Conservation (phyloP, 2,113 vertebrate species). For the Zootoca vivipara region DNA sequence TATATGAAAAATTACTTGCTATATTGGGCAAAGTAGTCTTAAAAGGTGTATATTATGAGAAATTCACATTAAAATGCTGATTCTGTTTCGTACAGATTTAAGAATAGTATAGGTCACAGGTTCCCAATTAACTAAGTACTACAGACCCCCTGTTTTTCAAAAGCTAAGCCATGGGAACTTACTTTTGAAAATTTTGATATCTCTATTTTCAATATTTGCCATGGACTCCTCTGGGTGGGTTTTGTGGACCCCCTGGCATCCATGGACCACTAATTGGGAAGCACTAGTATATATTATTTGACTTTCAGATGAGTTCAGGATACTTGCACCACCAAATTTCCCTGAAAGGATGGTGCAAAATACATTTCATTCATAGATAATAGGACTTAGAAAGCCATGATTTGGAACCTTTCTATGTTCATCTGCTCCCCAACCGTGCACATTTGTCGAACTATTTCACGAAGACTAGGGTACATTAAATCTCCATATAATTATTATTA, state of each 20-base stretch:
- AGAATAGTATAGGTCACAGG: background rate
- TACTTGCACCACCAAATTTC: background rate
- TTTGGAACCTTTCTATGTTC: background rate
- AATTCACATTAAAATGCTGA: no score
- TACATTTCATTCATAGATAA: background rate
- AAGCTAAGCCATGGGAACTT: no score
- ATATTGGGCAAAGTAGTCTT: no score
- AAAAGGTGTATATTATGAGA: no score
- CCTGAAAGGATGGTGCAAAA: background rate
- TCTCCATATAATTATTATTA: background rate
- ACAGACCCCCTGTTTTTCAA: no score
- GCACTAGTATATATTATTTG: background rate
- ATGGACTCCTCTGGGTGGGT: no score
- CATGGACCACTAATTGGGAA: background rate
- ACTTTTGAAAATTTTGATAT: no score
- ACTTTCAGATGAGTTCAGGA: background rate
- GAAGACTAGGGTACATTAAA: background rate
- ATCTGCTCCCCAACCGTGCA: background rate
- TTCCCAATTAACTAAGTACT: no score
- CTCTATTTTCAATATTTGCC: no score
- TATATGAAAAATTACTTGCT: no score
- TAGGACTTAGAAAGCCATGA: background rate
- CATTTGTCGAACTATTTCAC: background rate
- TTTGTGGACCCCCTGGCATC: no score
- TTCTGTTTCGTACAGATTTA: background rate